A percentile compares a stretch with the other conserved stretches of the same genome.
These are phyloP conservation scores for Psilanteris sp. DNA, from an alignment of 1,140 invertebrate species.

Conservation along the genomic window DNA sequence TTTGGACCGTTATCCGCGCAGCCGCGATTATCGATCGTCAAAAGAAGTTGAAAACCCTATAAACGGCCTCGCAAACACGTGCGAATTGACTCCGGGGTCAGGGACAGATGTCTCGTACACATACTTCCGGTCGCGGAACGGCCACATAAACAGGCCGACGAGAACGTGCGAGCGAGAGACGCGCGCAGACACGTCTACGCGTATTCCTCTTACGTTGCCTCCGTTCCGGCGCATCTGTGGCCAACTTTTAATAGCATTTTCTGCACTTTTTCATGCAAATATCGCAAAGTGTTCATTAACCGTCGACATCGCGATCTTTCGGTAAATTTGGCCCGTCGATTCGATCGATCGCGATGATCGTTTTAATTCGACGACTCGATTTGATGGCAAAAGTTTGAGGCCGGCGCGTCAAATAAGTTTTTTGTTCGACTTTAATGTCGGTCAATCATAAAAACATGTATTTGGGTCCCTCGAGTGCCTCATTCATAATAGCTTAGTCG, in stretches of 20 bases:
- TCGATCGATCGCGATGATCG: too few species aligned
- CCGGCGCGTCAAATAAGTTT: too few species aligned
- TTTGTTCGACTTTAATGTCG: slow-evolving; percentile 37
- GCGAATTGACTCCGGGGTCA: slow-evolving; percentile 62
- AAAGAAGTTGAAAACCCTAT: slow-evolving; percentile 51
- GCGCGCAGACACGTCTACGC: slow-evolving; percentile 26
- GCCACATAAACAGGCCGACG: slow-evolving; percentile 26
- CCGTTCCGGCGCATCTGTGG: slow-evolving; percentile 37
- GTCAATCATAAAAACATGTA: slow-evolving; percentile 43
- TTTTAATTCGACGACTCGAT: too few species aligned
- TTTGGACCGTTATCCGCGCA: slow-evolving; percentile 23
- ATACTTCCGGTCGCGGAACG: slow-evolving; percentile 52
- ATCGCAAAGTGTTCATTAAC: slow-evolving; percentile 8
- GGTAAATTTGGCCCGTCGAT: too few species aligned
- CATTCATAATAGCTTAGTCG: slow-evolving; percentile 46
- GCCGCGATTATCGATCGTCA: slow-evolving; percentile 53
- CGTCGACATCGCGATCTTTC: too few species aligned
- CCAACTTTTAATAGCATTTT: slow-evolving; percentile 35
- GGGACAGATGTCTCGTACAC: slow-evolving; percentile 61
- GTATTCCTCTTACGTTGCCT: slow-evolving; percentile 24
- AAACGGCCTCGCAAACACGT: slow-evolving; percentile 62
- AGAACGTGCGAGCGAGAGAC: slow-evolving; percentile 26
- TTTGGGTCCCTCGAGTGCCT: slow-evolving; percentile 34
- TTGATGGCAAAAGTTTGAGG: too few species aligned
- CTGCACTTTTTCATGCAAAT: slow-evolving; percentile 39